A percentile compares a stretch with the other conserved stretches of the same genome.
Conservation (phyloP, 2,888 invertebrate species). For the Synanthedon myopaeformis region DNA sequence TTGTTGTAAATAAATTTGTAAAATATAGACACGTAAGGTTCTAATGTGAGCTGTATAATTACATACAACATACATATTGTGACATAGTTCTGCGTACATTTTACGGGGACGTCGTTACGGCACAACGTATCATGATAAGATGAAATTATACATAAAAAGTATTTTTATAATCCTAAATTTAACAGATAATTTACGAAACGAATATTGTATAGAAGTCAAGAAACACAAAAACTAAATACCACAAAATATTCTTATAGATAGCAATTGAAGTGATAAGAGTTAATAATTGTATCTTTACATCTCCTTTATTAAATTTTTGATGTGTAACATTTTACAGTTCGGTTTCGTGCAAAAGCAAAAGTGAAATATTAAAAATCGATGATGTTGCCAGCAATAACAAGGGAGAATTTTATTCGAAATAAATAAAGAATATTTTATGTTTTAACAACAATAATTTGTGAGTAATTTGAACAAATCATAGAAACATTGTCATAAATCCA, state of each 20-base stretch:
- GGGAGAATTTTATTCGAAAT: too few relatives aligned
- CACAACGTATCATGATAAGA: slow-evolving; percentile 11
- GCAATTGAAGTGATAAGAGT: not conserved
- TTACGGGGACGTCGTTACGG: slow-evolving; percentile 31
- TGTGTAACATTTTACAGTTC: too few relatives aligned
- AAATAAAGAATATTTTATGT: not conserved
- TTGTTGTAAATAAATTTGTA: slow-evolving; percentile 56
- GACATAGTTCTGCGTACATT: slow-evolving; percentile 30
- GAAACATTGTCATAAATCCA: too few relatives aligned
- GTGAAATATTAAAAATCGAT: too few relatives aligned
- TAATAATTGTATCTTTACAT: not conserved
- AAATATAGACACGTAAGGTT: slow-evolving; percentile 34
- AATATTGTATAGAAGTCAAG: not conserved
- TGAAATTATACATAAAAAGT: slow-evolving; percentile 8
- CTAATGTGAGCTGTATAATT: slow-evolving; percentile 31
- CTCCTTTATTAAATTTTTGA: not conserved
- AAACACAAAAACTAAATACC: not conserved
- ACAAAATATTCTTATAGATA: not conserved
- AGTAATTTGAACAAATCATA: not conserved
- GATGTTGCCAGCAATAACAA: too few relatives aligned
- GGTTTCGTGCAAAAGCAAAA: too few relatives aligned
- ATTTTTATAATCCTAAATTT: slow-evolving; percentile 6
- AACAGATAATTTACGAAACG: not conserved
- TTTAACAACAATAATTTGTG: not conserved
- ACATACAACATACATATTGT: slow-evolving; percentile 20